These are phyloP conservation scores for Selenia dentaria DNA, from an alignment of 2,888 invertebrate genomes.

Conservation along the genomic window DNA sequence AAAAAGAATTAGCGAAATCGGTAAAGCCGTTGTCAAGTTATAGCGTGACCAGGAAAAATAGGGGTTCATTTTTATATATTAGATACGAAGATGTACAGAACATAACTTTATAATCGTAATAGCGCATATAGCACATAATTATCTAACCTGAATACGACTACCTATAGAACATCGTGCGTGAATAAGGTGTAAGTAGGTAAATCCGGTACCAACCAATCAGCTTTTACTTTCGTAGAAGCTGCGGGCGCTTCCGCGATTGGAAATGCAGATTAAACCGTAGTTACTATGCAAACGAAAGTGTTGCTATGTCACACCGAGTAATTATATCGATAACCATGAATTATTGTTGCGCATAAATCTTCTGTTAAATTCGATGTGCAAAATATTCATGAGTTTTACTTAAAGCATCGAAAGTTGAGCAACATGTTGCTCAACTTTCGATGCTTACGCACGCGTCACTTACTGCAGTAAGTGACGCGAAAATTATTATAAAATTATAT, in stretches of 20 bases:
- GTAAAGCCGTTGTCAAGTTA: too few relatives aligned
- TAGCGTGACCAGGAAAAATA: too few relatives aligned
- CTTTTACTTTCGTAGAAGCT: slow-evolving; percentile 74
- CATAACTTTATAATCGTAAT: too few relatives aligned
- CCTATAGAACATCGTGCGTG: slow-evolving; percentile 30
- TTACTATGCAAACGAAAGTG: slow-evolving; percentile 54
- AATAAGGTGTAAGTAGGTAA: slow-evolving; percentile 44
- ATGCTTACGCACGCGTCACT: too few relatives aligned
- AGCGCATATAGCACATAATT: too few relatives aligned
- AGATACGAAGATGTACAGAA: too few relatives aligned
- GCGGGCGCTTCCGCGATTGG: slow-evolving; percentile 67
- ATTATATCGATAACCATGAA: slow-evolving; percentile 21
- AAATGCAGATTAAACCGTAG: background rate
- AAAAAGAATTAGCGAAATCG: too few relatives aligned
- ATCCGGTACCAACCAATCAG: slow-evolving; percentile 64
- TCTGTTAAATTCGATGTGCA: background rate
- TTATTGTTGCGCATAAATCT: slow-evolving; percentile 11
- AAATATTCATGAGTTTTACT: slow-evolving; percentile 6
- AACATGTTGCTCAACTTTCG: slow-evolving; percentile 5
- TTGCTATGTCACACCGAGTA: slow-evolving; percentile 13
- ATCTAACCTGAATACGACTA: slow-evolving; percentile 1
- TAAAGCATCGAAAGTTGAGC: background rate
- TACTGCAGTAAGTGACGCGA: too few relatives aligned
- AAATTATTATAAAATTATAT: too few relatives aligned
- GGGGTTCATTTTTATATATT: too few relatives aligned